phyloP scores from a whole-genome alignment of 2,113 vertebrate species.

The Nesoenas mayeri region DNA sequence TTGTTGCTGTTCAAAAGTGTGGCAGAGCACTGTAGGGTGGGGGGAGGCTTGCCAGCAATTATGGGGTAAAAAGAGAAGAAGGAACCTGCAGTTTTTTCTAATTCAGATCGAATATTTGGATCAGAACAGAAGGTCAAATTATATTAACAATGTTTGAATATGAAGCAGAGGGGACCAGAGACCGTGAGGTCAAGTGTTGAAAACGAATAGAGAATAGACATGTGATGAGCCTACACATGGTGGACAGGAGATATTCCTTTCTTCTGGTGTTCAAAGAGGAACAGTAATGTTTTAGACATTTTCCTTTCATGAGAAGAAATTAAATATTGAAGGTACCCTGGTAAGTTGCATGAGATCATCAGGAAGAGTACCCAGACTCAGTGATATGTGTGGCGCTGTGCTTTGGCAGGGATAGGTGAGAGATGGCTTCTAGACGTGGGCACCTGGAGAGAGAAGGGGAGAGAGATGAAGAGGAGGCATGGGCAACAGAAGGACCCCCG shows the following conservation, averaged over 20 bases:
- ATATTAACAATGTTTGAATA: neutral
- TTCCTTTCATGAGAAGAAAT: neutral
- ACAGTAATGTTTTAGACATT: neutral
- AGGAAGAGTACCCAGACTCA: neutral
- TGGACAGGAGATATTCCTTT: neutral
- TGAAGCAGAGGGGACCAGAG: neutral
- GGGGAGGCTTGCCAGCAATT: neutral
- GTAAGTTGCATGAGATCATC: neutral
- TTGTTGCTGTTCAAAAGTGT: neutral
- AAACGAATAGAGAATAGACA: neutral
- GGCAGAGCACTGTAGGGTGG: neutral
- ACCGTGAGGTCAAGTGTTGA: neutral
- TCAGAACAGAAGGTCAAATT: neutral
- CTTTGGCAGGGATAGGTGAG: neutral
- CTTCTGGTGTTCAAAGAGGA: neutral
- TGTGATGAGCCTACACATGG: neutral
- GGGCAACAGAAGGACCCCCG: neutral
- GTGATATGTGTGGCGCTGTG: fast-evolving
- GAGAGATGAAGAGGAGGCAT: neutral
- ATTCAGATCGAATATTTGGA: neutral
- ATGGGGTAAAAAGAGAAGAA: neutral
- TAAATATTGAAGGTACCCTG: neutral
- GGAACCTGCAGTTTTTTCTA: neutral
- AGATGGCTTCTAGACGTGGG: neutral
- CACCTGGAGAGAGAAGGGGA: neutral